Conservation (phyloP, 1,140 invertebrate genomes). For the Bursaphelenchus mucronatus region DNA sequence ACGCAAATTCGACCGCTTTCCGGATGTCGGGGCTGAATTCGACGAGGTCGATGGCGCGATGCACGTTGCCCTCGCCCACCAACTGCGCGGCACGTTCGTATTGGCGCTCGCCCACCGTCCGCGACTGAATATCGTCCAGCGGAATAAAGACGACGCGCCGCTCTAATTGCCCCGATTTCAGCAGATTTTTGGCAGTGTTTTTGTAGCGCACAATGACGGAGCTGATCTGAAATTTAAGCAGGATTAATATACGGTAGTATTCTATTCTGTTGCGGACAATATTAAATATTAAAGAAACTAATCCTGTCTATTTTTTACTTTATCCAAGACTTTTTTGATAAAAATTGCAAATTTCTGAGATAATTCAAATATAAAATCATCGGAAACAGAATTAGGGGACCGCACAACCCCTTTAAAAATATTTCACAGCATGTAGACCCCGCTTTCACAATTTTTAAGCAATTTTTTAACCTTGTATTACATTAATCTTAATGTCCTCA, state of each 20-base stretch:
- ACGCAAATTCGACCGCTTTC: conserved; percentile 80
- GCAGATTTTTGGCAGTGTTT: conserved; percentile 10
- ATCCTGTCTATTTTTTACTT: too few species aligned
- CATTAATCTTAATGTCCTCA: too few species aligned
- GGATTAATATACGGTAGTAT: neutral
- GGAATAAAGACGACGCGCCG: conserved; percentile 76
- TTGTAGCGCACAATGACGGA: conserved; percentile 5
- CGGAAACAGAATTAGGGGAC: too few species aligned
- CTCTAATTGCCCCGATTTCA: neutral
- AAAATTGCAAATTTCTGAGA: neutral
- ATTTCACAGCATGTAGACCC: too few species aligned
- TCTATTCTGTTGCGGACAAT: neutral
- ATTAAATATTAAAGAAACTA: too few species aligned
- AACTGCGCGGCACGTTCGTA: conserved; percentile 22
- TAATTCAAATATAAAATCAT: neutral
- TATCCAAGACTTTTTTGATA: neutral
- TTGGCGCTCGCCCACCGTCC: conserved; percentile 9
- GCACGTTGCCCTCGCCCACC: conserved; percentile 67
- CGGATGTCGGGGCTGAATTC: conserved; percentile 71
- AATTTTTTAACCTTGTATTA: too few species aligned
- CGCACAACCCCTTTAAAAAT: too few species aligned
- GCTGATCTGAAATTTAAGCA: neutral
- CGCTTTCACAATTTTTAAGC: too few species aligned
- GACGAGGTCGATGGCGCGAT: conserved; percentile 76
- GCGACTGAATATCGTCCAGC: conserved; percentile 76